Percentiles rank a stretch among this genome's conserved stretches.
Conservation (phyloP, 2,797 vertebrate species). For the Myotis vivesi region DNA sequence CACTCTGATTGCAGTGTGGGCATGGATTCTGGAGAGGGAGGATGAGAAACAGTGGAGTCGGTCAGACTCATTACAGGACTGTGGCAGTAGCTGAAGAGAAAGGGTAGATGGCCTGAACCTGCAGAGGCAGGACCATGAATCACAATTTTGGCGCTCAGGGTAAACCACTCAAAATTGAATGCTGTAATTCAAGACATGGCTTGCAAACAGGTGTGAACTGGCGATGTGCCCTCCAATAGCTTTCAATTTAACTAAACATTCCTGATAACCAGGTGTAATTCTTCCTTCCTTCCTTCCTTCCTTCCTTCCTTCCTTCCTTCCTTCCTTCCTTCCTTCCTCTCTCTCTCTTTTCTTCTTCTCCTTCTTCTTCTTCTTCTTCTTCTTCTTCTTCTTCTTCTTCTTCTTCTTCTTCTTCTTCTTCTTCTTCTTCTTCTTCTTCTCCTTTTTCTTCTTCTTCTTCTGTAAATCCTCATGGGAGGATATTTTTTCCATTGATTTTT, state of each 20-base stretch:
- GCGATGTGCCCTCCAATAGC: not conserved
- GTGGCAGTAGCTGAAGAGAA: not conserved
- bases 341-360: too few species aligned
- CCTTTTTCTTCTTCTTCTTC: too few species aligned
- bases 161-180: not conserved
- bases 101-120: not conserved
- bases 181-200: not conserved
- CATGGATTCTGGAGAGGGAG: not conserved
- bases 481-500: too few species aligned
- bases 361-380: too few species aligned
- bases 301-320: too few species aligned
- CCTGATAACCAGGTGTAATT: not conserved
- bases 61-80: not conserved
- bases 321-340: too few species aligned
- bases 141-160: not conserved
- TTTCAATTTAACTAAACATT: not conserved
- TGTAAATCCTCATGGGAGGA: too few species aligned
- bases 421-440: too few species aligned
- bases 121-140: not conserved
- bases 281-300: too few species aligned
- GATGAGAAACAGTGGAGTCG: not conserved
- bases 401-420: too few species aligned
- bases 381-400: too few species aligned
- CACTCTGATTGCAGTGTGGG: not conserved
- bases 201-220: not conserved